Base-by-base conservation (phyloP, 1,140 invertebrate genomes). In the Cylas formicarius region DNA sequence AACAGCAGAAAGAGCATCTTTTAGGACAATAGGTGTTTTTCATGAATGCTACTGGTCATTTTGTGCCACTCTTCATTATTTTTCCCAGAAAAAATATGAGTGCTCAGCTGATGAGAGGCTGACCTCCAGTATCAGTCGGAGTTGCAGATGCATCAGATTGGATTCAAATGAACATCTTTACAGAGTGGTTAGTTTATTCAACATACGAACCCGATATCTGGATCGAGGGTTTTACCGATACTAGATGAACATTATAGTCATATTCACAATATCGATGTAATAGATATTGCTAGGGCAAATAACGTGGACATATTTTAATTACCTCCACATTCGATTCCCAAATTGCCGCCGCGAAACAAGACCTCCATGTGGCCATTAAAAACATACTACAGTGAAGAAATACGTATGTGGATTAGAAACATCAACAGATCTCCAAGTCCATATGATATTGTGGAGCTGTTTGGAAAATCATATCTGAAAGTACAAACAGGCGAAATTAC, bases 1-100 rank as follows among this genome's bases (percentile, higher is more conserved):
- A 2, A 70, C 66, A 27, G 66, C 61, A 40, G 72, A 74, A 58
- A 56, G 70, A 38, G 71, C 68, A 19, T 60, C 60, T n/a, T n/a
- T n/a, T n/a, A n/a, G n/a, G n/a, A n/a, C n/a, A n/a, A n/a, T n/a
- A n/a, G n/a, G n/a, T n/a, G n/a, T n/a, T n/a, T n/a, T n/a, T n/a
- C n/a, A n/a, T n/a, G n/a, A n/a, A n/a, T n/a, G n/a, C n/a, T n/a
- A n/a, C n/a, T n/a, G n/a, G 49, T 2, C 7, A 26, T 17, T 51
- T 16, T 37, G 26, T 51, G 8, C 44, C 33, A 20, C 44, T 44
- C 4, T 5, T 41, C 4, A 16, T 50, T 6, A 38, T 53, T 37
- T 53, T 50, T 47, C 60, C 67, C 35, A 37, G 57, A 33, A 62
- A 61, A 55, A 51, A 52, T 34, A 50, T 55, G 40, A 54, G 38